Conservation (phyloP, 2,113 vertebrate species). For the Phalacrocorax carbo region DNA sequence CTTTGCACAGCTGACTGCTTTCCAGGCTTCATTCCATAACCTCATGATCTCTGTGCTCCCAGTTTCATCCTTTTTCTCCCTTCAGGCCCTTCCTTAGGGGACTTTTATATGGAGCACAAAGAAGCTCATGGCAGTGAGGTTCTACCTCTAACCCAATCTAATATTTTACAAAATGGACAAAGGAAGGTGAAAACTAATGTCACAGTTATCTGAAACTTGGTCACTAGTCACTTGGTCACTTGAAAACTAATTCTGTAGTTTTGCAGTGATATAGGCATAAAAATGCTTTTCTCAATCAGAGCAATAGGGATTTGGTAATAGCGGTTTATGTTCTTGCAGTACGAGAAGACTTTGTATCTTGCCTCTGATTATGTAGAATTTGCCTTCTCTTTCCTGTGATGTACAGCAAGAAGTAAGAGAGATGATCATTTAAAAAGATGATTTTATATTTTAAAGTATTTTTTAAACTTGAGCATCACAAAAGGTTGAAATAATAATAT, state of each 20-base stretch:
- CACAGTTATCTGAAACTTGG: background rate
- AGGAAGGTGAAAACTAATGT: background rate
- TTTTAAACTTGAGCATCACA: background rate
- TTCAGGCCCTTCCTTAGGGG: background rate
- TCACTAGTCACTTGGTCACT: background rate
- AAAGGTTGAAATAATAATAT: background rate
- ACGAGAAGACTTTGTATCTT: background rate
- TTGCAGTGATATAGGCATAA: background rate
- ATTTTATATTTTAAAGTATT: background rate
- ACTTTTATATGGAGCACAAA: accelerated
- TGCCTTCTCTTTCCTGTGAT: background rate
- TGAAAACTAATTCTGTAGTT: background rate
- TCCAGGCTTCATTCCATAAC: background rate
- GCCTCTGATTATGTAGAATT: background rate
- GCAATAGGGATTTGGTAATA: background rate
- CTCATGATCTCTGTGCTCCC: background rate
- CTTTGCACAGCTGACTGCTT: background rate
- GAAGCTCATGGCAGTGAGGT: background rate
- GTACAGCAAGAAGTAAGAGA: background rate
- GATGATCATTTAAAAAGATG: background rate
- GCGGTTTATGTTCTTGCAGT: background rate
- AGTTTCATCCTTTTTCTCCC: background rate
- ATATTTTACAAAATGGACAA: background rate
- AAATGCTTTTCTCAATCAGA: background rate
- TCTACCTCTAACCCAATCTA: background rate